These are phyloP conservation scores for Patella caerulea DNA, from an alignment of 2,888 invertebrate species.

Conservation along the genomic window DNA sequence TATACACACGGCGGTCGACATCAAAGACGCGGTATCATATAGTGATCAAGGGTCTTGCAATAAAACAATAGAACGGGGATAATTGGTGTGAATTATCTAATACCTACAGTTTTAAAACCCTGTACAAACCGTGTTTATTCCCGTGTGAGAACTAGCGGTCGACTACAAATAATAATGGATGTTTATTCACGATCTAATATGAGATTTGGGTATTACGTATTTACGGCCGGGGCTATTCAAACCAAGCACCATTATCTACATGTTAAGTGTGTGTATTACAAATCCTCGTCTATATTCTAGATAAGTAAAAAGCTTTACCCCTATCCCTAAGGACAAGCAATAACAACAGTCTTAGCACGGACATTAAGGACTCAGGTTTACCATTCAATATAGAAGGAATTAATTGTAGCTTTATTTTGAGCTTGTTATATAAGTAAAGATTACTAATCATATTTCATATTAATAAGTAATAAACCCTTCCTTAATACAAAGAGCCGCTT, in stretches of 20 bases:
- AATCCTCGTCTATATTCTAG: neutral
- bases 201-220: neutral
- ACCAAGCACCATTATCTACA: too few species aligned
- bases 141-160: conserved; percentile 5
- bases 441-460: too few species aligned
- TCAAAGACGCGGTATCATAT: neutral
- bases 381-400: too few species aligned
- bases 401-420: too few species aligned
- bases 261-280: neutral
- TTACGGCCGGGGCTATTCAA: too few species aligned
- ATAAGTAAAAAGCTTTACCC: too few species aligned
- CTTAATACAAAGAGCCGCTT: too few species aligned
- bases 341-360: neutral
- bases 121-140: neutral
- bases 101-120: neutral
- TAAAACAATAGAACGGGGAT: neutral
- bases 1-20: neutral
- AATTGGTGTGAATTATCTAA: conserved; percentile 2
- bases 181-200: neutral
- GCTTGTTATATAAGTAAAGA: too few species aligned
- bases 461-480: too few species aligned
- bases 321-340: neutral
- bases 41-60: too few species aligned
- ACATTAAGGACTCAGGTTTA: too few species aligned
- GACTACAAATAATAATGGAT: neutral